Conservation (phyloP, 2,797 vertebrate genomes). For the Propithecus deckenii region DNA sequence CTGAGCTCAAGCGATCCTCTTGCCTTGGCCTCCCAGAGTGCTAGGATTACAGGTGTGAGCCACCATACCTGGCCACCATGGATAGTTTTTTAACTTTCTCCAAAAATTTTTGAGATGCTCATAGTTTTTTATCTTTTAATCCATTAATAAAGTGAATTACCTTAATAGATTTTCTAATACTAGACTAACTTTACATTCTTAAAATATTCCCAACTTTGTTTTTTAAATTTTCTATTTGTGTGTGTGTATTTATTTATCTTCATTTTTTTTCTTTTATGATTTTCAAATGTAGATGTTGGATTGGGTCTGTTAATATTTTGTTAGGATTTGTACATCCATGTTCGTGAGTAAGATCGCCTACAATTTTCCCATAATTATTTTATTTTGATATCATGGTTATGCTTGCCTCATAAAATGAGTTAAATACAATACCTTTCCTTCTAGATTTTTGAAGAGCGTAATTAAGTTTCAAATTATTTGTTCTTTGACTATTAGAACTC, state of each 20-base stretch:
- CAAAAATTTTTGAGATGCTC: not conserved
- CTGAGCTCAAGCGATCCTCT: no score
- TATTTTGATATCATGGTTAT: not conserved
- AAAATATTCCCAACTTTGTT: not conserved
- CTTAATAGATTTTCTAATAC: not conserved
- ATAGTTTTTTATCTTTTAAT: not conserved
- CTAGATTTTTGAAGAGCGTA: not conserved
- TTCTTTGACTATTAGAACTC: conserved; percentile 10
- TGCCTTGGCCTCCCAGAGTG: no score
- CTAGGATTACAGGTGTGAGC: no score
- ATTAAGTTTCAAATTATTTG: conserved; percentile 29
- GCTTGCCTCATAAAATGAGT: conserved; percentile 6
- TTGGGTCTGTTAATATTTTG: not conserved
- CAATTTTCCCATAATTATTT: not conserved
- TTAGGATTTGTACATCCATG: not conserved
- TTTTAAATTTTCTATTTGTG: not conserved
- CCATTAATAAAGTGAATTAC: not conserved
- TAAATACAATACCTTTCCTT: not conserved
- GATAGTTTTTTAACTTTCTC: not conserved
- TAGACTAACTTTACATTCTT: not conserved
- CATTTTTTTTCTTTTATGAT: not conserved
- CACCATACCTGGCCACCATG: no score
- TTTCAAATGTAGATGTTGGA: not conserved
- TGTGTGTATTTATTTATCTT: not conserved
- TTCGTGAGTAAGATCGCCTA: not conserved